Conservation (phyloP, 2,888 invertebrate species). For the Cantharis lateralis region DNA sequence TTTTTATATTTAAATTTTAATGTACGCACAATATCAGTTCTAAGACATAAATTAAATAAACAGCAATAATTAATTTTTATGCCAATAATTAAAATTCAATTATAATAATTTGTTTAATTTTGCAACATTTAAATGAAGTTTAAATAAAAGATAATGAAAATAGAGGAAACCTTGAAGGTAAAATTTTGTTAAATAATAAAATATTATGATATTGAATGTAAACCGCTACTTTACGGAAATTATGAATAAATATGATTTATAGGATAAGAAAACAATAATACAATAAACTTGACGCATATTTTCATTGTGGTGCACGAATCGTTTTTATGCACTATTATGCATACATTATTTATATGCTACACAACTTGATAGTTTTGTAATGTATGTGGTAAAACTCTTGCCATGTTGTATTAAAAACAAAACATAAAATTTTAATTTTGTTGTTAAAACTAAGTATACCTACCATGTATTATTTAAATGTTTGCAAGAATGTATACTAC, state of each 20-base stretch:
- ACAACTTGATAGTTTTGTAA: conserved; percentile 40
- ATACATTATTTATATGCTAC: conserved; percentile 39
- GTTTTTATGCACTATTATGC: conserved; percentile 36
- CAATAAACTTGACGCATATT: conserved; percentile 42
- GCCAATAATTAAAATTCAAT: not conserved
- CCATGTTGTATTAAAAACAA: not conserved
- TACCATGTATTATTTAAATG: not conserved
- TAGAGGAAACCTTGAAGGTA: not conserved
- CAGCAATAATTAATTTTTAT: not conserved
- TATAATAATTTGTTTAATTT: not conserved
- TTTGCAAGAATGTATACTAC: not conserved
- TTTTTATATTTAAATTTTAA: not conserved
- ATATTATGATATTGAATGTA: not conserved
- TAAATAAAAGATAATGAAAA: not conserved
- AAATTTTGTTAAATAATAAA: not conserved
- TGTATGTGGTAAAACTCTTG: conserved; percentile 9
- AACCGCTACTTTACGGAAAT: not conserved
- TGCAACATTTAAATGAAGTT: not conserved
- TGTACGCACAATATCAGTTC: not conserved
- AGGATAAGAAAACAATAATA: conserved; percentile 36
- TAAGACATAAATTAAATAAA: not conserved
- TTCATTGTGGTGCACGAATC: conserved; percentile 28
- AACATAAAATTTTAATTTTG: not conserved
- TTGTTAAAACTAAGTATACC: not conserved
- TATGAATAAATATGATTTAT: not conserved